Percentiles rank a stretch among this genome's conserved stretches.
phyloP scores from a whole-genome alignment of 2,888 invertebrate species.

The Polydrusus pterygomalis region DNA sequence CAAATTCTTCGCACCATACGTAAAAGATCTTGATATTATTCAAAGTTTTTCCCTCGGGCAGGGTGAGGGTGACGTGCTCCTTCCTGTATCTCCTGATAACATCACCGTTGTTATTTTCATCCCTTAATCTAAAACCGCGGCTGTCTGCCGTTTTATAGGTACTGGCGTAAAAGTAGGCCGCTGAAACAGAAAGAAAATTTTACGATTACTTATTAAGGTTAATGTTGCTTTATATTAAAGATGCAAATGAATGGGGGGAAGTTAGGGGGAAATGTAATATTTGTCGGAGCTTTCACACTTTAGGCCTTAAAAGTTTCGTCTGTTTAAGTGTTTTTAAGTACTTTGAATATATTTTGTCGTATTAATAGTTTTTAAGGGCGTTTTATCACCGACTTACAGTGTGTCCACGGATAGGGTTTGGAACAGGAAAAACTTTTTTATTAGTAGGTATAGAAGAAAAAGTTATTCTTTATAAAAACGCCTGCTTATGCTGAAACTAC shows the following conservation, averaged over 20 bases:
- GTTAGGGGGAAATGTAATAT: conserved; percentile 1
- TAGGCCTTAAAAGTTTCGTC: too few relatives aligned
- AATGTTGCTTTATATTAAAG: neutral
- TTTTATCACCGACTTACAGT: too few relatives aligned
- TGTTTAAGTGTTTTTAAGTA: too few relatives aligned
- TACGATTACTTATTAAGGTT: conserved; percentile 9
- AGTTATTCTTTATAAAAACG: too few relatives aligned
- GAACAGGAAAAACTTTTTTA: too few relatives aligned
- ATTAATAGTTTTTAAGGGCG: too few relatives aligned
- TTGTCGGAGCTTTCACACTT: neutral
- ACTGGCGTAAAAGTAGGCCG: conserved; percentile 94
- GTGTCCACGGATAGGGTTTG: too few relatives aligned
- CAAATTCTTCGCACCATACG: conserved; percentile 93
- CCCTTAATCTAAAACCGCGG: conserved; percentile 83
- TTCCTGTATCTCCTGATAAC: conserved; percentile 88
- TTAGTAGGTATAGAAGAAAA: too few relatives aligned
- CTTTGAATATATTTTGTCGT: too few relatives aligned
- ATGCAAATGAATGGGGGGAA: conserved; percentile 10
- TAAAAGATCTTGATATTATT: conserved; percentile 91
- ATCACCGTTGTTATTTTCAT: conserved; percentile 87
- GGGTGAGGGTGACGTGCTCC: conserved; percentile 86
- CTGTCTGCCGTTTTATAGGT: conserved; percentile 80
- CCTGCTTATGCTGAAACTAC: too few relatives aligned
- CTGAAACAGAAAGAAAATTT: conserved; percentile 73
- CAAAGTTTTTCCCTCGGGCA: conserved; percentile 91